Evolutionary conservation across 1,140 invertebrate genomes (phyloP), one percentile per base, ranked within the genome.

Genomic region (Listronotus bonariensis): DNA sequence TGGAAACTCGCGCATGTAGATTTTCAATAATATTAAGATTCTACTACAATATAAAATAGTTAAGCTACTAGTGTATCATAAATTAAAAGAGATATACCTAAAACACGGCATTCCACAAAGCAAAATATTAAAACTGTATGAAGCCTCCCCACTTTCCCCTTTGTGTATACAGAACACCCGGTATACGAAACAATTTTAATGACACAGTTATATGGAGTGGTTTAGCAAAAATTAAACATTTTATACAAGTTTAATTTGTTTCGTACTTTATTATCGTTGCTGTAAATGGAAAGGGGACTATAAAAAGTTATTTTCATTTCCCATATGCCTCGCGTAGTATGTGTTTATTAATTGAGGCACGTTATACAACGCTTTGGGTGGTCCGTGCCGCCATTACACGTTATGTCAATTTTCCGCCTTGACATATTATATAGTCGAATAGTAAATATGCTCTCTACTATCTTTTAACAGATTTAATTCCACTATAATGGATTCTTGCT

Each of bases 381-480:
- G 61, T 56, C 61, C 34, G 18, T 41, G 32, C 61, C 8, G 36
- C 52, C 61, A 56, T 64, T 64, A 55, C 43, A 49, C 26, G 53
- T 32, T 64, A 64, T 64, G 61, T 56, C 61, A 64, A 62, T 64
- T 64, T 64, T 56, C 61, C 61, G 53, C 52, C 61, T 56, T 64
- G 42, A 64, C 61, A 64, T 56, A 31, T 56, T 54, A 48, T 62
- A 17, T 54, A 53, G 51, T 20, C 26, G 14, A 60, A 60, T 60
- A 32, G 57, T 49, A 60, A 60, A 43, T 51, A 61, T 42, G 56
- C 45, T 36, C 17, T 59, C 45, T 48, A 40, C 36, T 36, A 59
- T 59, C 36, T 18, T 49, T 31, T 49, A 20, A 18, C 20, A 20
- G 15, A 49, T 49, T 49, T 20, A 18, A 49, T 49, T 31, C 46